phyloP scores from a whole-genome alignment of 2,888 invertebrate species.

The Habrosyne pyritoides region DNA sequence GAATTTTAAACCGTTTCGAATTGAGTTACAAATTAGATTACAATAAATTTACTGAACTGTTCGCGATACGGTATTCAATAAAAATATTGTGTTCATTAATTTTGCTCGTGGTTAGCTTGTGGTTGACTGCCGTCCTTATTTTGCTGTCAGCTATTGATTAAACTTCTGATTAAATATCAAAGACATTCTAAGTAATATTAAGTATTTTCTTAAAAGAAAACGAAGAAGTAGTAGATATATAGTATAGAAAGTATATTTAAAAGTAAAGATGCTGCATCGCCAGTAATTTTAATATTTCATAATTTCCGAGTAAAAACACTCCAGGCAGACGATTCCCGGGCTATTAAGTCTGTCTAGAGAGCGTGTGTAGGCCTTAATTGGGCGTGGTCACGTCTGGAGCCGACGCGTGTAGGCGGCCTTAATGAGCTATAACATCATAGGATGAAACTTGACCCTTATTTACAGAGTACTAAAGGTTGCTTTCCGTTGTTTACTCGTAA shows the following conservation, averaged over 20 bases:
- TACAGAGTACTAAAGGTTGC: constrained; percentile 26
- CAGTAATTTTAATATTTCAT: background rate
- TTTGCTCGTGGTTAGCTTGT: too few relatives aligned
- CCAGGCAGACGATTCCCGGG: constrained; percentile 35
- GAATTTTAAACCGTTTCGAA: background rate
- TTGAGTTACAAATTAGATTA: background rate
- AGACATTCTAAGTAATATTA: too few relatives aligned
- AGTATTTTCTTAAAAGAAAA: too few relatives aligned
- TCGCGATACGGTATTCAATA: background rate
- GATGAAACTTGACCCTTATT: constrained; percentile 48
- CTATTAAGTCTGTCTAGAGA: constrained; percentile 45
- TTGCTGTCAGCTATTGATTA: too few relatives aligned
- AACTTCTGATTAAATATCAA: too few relatives aligned
- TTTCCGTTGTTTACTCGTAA: constrained; percentile 18
- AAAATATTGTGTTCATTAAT: background rate
- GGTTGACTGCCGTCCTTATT: too few relatives aligned
- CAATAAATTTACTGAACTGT: background rate
- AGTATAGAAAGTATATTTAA: too few relatives aligned
- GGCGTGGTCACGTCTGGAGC: constrained; percentile 56
- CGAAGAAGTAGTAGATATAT: too few relatives aligned
- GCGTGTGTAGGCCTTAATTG: constrained; percentile 26
- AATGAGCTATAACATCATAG: constrained; percentile 47
- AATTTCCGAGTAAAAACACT: background rate
- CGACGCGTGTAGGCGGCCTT: constrained; percentile 49
- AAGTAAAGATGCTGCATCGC: background rate